These are phyloP conservation scores for Meteorus cinctellus DNA, from an alignment of 2,888 invertebrate genomes.

Conservation along the genomic window DNA sequence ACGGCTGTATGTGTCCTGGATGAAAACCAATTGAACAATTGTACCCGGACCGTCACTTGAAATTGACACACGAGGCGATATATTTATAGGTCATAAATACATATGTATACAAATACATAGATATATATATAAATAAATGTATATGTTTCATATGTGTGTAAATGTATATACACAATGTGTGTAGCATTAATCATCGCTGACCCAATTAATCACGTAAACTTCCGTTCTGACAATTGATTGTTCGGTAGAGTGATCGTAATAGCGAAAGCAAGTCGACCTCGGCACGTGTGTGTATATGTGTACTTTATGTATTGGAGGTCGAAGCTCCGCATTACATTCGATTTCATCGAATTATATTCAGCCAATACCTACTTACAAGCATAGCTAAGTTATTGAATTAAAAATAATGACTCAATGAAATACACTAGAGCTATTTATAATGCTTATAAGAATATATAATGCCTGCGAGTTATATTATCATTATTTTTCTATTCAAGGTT, in stretches of 20 bases:
- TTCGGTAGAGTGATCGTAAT: slow-evolving; percentile 40
- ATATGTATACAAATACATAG: no score
- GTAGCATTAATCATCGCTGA: slow-evolving; percentile 49
- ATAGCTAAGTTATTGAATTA: slow-evolving; percentile 20
- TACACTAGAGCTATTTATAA: slow-evolving; percentile 1
- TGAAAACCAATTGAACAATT: slow-evolving; percentile 23
- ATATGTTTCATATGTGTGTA: slow-evolving; percentile 18
- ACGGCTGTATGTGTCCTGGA: slow-evolving; percentile 3
- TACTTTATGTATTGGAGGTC: slow-evolving; percentile 11
- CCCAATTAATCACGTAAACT: slow-evolving; percentile 54
- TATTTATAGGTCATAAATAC: slow-evolving; percentile 9
- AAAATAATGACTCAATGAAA: slow-evolving; percentile 19
- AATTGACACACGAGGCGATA: slow-evolving; percentile 22
- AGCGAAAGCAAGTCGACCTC: slow-evolving; percentile 37
- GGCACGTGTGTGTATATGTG: neutral
- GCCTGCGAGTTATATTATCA: neutral
- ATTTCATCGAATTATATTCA: slow-evolving; percentile 21
- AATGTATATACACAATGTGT: slow-evolving; percentile 8
- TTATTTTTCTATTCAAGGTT: neutral
- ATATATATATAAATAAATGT: neutral
- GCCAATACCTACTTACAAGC: neutral
- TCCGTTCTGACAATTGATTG: slow-evolving; percentile 53
- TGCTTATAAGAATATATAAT: slow-evolving; percentile 1
- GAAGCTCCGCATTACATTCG: slow-evolving; percentile 14
- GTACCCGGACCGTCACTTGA: slow-evolving; percentile 4